Evolutionary conservation across 1,140 invertebrate species (phyloP).

Genomic region (Caenorhabditis inopinata): DNA sequence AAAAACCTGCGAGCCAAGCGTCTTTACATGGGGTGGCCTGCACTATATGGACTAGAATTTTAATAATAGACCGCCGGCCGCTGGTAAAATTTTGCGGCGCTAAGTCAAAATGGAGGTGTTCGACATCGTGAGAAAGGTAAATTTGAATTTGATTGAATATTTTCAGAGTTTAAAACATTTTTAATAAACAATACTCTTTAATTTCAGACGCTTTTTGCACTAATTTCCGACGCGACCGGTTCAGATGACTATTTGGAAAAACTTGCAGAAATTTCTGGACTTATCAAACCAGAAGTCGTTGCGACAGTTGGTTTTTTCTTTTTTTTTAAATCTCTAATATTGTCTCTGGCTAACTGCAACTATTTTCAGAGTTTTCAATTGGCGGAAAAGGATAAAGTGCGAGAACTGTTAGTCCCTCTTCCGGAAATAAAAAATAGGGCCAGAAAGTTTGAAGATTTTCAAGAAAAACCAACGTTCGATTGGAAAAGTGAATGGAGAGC

Average conservation of each 20-base stretch:
- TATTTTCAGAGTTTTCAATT: conserved; percentile 1
- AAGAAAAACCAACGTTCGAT: not conserved
- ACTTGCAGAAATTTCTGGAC: not conserved
- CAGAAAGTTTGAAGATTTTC: not conserved
- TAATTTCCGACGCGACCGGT: not conserved
- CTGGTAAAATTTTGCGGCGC: not conserved
- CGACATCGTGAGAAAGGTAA: not conserved
- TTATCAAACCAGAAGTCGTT: not conserved
- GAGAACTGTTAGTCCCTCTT: not conserved
- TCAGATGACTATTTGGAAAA: not conserved
- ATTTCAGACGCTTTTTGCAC: not conserved
- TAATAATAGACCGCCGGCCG: not conserved
- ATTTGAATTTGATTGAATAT: not conserved
- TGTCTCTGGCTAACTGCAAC: not conserved
- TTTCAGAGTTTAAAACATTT: not conserved
- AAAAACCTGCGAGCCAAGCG: not conserved
- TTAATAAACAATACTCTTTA: too few species aligned
- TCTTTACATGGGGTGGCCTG: too few species aligned
- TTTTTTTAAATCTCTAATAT: too few species aligned
- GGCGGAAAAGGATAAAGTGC: not conserved
- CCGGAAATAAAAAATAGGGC: not conserved
- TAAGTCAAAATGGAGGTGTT: not conserved
- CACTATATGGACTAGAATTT: too few species aligned
- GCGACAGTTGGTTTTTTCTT: not conserved
- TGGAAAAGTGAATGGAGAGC: not conserved